Base-by-base conservation (phyloP, 2,797 vertebrate genomes). In the Oryzias dopingdopingensis region DNA sequence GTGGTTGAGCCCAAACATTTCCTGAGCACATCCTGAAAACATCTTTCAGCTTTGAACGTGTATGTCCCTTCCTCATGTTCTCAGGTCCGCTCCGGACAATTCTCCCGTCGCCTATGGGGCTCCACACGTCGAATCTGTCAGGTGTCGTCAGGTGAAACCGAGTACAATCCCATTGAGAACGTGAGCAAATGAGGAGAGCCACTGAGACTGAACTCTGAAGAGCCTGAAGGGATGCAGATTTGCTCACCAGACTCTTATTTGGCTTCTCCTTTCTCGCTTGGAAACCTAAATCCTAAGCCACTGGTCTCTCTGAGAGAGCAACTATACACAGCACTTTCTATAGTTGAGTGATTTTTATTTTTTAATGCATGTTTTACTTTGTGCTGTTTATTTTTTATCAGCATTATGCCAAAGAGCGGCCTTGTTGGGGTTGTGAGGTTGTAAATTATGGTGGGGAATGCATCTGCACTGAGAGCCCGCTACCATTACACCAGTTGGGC, bases 141-240 rank as follows among this genome's bases (percentile, higher is more conserved):
- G 83, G 94, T 98, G 72, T 98, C 96, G 0, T 90, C 96, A 0
- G 96, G 96, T 4, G 96, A 97, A 90, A 96, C 95, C 0, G 96
- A 98, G 40, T 98, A 97, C 90, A 92, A 92, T 72, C 92, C 94
- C 0, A 22, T 44, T 0, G 93, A 94, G 75, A 75, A 82, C 13
- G 40, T 73, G n/a, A 73, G 74, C 52, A 89, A 91, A 49, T 92
- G 79, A 91, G 65, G 63, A 1, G 59, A 67, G 56, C 50, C 2
- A 42, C 20, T 20, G 20, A 10, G 42, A 42, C 56, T 43, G 48
- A 65, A 32, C 58, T 56, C 24, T 20, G 41, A 52, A 22, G 50
- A 42, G 55, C 40, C 41, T 51, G n/a, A 8, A 29, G 54, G 32
- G 44, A 20, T 40, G 49, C 55, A 46, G 37, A 63, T 12, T 43